Percentiles rank a stretch among this genome's conserved stretches.
Evolutionary conservation across 1,140 invertebrate species (phyloP).

Genomic region (Anastrepha obliqua): DNA sequence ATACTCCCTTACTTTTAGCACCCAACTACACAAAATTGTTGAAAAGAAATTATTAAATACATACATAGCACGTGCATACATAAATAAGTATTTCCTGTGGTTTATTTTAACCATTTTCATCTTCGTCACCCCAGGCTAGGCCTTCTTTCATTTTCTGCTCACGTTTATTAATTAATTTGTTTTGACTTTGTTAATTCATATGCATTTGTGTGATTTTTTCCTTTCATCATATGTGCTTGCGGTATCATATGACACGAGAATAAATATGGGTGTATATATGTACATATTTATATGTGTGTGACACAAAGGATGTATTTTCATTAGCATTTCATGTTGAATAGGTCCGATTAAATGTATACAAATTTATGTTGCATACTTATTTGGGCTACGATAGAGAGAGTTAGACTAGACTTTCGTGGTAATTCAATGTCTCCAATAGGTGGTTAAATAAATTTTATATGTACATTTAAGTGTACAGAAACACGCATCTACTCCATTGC

Average conservation of each 20-base stretch:
- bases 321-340: too few species aligned
- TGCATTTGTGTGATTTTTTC: background rate
- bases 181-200: background rate
- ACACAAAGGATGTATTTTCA: background rate
- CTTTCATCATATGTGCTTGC: background rate
- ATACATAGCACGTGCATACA: background rate
- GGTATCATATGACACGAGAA: background rate
- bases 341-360: too few species aligned
- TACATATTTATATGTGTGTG: background rate
- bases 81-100: background rate
- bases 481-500: too few species aligned
- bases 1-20: too few species aligned
- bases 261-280: background rate
- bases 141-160: slow-evolving; percentile 8
- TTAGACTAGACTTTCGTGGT: too few species aligned
- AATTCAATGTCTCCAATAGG: too few species aligned
- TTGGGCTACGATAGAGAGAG: too few species aligned
- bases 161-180: slow-evolving; percentile 49
- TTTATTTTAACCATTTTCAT: background rate
- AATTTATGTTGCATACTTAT: too few species aligned
- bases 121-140: background rate
- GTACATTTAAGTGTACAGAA: too few species aligned
- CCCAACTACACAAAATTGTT: too few species aligned
- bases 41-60: background rate
- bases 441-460: too few species aligned